Conservation (phyloP, 2,888 invertebrate genomes). For the Ernsta delagoae region DNA sequence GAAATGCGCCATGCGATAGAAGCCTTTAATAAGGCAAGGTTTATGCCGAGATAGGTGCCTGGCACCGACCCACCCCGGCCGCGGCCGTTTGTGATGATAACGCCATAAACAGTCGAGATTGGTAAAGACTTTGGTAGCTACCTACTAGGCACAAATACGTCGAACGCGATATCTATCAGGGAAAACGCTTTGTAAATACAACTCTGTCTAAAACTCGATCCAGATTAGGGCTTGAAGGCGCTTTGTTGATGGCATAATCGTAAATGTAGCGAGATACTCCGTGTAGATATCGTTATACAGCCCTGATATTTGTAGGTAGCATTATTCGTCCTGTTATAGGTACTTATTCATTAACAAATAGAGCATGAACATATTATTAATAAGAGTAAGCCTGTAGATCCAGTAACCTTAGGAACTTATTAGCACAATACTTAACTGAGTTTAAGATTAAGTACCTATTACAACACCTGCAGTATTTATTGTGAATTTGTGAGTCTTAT, state of each 20-base stretch:
- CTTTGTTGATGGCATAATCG: conserved; percentile 9
- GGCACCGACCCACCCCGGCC: conserved; percentile 39
- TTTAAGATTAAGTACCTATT: too few relatives aligned
- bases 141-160: conserved; percentile 13
- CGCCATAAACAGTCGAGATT: conserved; percentile 1
- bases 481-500: too few relatives aligned
- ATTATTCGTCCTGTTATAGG: too few relatives aligned
- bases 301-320: too few relatives aligned
- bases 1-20: conserved; percentile 8
- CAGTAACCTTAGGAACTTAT: too few relatives aligned
- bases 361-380: too few relatives aligned
- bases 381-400: too few relatives aligned
- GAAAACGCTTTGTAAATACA: conserved; percentile 18
- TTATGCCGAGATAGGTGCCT: conserved; percentile 43
- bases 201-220: conserved; percentile 28
- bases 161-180: conserved; percentile 21
- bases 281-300: background rate
- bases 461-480: too few relatives aligned
- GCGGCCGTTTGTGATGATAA: conserved; percentile 24
- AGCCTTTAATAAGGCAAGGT: conserved; percentile 35
- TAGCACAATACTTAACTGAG: too few relatives aligned
- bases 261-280: background rate
- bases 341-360: too few relatives aligned
- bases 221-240: conserved; percentile 16
- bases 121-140: conserved; percentile 8